Evolutionary conservation across 2,797 vertebrate genomes (phyloP).

Genomic region (Thunnus albacares): DNA sequence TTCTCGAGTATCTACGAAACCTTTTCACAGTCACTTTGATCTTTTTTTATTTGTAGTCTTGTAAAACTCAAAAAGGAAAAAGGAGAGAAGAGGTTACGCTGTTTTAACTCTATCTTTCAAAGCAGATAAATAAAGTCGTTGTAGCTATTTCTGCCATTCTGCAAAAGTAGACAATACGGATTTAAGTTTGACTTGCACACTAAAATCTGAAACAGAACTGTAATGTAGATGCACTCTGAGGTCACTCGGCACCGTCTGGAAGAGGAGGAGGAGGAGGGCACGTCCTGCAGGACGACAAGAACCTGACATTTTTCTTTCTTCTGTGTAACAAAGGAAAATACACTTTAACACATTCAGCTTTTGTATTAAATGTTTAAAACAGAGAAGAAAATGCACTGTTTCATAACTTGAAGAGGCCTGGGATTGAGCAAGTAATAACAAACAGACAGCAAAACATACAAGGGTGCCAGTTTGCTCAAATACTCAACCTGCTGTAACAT

Average conservation of each 20-base stretch:
- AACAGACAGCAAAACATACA: slow-evolving; percentile 27
- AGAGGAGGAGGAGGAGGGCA: slow-evolving; percentile 21
- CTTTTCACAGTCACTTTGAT: slow-evolving; percentile 85
- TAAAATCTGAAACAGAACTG: slow-evolving; percentile 55
- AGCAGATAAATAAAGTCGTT: slow-evolving; percentile 57
- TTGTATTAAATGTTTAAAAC: slow-evolving; percentile 49
- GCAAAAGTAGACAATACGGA: slow-evolving; percentile 37
- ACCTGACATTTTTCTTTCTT: slow-evolving; percentile 48
- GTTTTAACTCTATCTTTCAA: slow-evolving; percentile 71
- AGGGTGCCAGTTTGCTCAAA: slow-evolving; percentile 31
- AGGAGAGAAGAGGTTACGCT: slow-evolving; percentile 52
- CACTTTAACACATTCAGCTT: slow-evolving; percentile 39
- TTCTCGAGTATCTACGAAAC: slow-evolving; percentile 81
- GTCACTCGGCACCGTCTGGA: slow-evolving; percentile 35
- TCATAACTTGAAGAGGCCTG: slow-evolving; percentile 63
- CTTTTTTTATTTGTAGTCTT: slow-evolving; percentile 84
- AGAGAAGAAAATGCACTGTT: slow-evolving; percentile 57
- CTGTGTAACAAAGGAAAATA: slow-evolving; percentile 48
- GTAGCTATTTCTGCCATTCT: slow-evolving; percentile 45
- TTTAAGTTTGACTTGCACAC: slow-evolving; percentile 50
- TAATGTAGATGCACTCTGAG: slow-evolving; percentile 50
- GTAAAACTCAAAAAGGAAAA: slow-evolving; percentile 80
- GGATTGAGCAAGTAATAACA: slow-evolving; percentile 51
- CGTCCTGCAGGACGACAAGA: slow-evolving; percentile 49
- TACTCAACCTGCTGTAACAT: slow-evolving; percentile 12